A percentile compares a stretch with the other conserved stretches of the same genome.
These are phyloP conservation scores for Leptopilina drosophilae DNA, from an alignment of 2,888 invertebrate species.

Conservation along the genomic window DNA sequence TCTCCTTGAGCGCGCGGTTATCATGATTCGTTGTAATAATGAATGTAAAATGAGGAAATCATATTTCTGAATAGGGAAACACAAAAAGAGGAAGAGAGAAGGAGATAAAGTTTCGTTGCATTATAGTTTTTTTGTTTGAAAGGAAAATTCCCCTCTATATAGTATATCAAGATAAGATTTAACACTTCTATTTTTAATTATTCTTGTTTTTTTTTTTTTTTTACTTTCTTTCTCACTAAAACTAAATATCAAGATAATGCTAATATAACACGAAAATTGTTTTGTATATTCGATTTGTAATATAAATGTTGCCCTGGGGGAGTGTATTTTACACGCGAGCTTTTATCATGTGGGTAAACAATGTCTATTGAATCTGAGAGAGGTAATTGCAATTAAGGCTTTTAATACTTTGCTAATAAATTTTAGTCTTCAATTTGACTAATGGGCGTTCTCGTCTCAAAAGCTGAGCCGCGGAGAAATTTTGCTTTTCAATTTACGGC, in stretches of 20 bases:
- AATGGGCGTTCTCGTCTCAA: neutral
- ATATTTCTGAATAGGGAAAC: neutral
- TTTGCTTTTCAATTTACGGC: neutral
- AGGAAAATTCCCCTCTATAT: neutral
- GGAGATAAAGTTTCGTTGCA: neutral
- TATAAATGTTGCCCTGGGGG: neutral
- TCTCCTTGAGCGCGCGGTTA: neutral
- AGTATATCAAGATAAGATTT: too few species aligned
- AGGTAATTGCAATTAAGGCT: constrained; percentile 27
- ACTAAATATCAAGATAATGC: too few species aligned
- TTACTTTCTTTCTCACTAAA: neutral
- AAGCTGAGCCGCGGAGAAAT: constrained; percentile 24
- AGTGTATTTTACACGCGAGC: neutral
- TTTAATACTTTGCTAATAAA: constrained; percentile 5
- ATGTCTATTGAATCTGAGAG: neutral
- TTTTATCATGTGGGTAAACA: constrained; percentile 31
- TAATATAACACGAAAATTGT: too few species aligned
- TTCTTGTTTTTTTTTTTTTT: too few species aligned
- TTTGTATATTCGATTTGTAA: neutral
- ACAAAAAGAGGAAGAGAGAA: too few species aligned
- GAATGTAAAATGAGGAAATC: neutral
- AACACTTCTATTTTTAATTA: too few species aligned
- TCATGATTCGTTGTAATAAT: constrained; percentile 1
- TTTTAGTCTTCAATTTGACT: constrained; percentile 6
- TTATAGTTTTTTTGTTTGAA: neutral